Percentiles rank a stretch among this genome's conserved stretches.
phyloP scores from a whole-genome alignment of 2,888 invertebrate genomes.

The Yponomeuta cagnagella region DNA sequence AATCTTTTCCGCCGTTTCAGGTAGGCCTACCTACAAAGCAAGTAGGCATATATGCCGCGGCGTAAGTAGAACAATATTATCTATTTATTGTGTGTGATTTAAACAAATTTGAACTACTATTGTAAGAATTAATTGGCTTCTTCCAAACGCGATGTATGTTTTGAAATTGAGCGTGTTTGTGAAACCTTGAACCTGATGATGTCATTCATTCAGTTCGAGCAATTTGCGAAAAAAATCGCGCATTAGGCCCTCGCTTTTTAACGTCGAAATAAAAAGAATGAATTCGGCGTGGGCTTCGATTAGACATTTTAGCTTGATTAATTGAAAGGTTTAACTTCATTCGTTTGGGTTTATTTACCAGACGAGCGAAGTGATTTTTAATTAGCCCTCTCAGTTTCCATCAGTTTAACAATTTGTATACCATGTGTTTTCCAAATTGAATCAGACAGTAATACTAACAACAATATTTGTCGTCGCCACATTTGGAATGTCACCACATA shows the following conservation, averaged over 20 bases:
- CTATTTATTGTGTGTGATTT: no score
- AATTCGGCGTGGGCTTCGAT: neutral
- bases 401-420: neutral
- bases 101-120: no score
- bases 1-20: no score
- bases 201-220: neutral
- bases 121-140: neutral
- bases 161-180: neutral
- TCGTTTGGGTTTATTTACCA: neutral
- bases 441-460: neutral
- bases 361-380: neutral
- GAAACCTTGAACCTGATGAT: neutral
- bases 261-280: neutral
- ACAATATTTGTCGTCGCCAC: neutral
- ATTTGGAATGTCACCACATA: neutral
- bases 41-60: no score
- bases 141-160: neutral
- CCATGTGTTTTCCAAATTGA: neutral
- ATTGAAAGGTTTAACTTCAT: neutral
- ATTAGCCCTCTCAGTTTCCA: neutral
- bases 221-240: neutral
- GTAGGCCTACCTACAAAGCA: no score
- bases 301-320: neutral
- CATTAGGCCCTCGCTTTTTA: neutral
- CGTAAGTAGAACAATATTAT: no score